Evolutionary conservation across 2,797 vertebrate species (phyloP), one percentile per base, ranked within the genome.

Genomic region (Avahi laniger): DNA sequence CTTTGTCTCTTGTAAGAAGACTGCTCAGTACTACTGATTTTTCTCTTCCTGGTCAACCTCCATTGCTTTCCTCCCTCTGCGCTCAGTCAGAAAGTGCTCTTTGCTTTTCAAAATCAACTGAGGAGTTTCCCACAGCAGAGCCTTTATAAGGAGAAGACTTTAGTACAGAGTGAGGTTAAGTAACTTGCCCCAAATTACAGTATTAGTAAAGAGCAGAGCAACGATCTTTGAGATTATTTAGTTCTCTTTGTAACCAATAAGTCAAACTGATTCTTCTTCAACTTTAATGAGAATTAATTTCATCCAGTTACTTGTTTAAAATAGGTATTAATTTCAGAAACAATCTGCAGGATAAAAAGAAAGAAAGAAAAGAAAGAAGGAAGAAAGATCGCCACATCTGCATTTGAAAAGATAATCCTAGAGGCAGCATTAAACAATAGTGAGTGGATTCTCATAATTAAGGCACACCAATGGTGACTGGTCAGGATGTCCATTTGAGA

Each of bases 251-350:
- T 78, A 94, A 86, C 30, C 24, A 89, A 12, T 4, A 79, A 52
- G 69, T 88, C 84, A 80, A 80, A 76, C 30, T 52, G 14, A 88
- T 79, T 82, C 15, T 69, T 88, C 61, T 28, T 79, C 41, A 79
- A 85, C 9, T 73, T 93, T 35, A 95, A 46, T 82, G 30, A 50
- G 35, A 94, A 91, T 57, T 83, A 7, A 15, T 57, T 91, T 91
- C 5, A 15, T 79, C 8, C 5, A 69, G 50, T 85, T 95, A 65
- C 78, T 80, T 89, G 54, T 91, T 75, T n/a, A 48, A 84, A 57
- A 26, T 54, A 91, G 4, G 7, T 79, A 46, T 48, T n/a, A 82
- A 61, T 22, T 48, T 84, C 22, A 63, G 50, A 84, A 78, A 80
- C 7, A 88, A 30, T 41, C 5, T 1, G 7, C 20, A 22, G 33